These are phyloP conservation scores for Calameuta idolon DNA, from an alignment of 2,888 invertebrate genomes.

Conservation along the genomic window DNA sequence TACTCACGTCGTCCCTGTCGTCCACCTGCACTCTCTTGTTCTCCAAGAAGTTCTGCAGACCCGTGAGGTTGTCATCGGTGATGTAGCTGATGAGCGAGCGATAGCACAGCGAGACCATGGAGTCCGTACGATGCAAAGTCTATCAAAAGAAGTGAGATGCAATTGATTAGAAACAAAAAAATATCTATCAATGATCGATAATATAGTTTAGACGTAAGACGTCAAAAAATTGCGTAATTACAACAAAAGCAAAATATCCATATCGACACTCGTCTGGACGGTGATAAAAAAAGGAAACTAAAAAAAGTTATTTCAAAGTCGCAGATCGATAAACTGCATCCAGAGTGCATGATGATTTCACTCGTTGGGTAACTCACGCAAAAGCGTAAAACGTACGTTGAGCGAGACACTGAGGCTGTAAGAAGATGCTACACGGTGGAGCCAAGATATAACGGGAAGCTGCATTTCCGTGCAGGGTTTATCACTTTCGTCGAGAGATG, in stretches of 20 bases:
- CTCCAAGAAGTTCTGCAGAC: slow-evolving; percentile 84
- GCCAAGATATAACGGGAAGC: slow-evolving; percentile 45
- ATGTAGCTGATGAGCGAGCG: slow-evolving; percentile 84
- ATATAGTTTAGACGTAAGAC: background rate
- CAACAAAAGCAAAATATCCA: slow-evolving; percentile 8
- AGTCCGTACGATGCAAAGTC: slow-evolving; percentile 91
- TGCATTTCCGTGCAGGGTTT: slow-evolving; percentile 31
- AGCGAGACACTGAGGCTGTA: slow-evolving; percentile 34
- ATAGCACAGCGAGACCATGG: slow-evolving; percentile 91
- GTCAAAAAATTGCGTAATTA: background rate
- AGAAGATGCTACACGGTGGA: slow-evolving; percentile 39
- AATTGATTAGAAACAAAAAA: slow-evolving; percentile 17
- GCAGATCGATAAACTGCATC: slow-evolving; percentile 16
- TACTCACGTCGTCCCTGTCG: slow-evolving; percentile 85
- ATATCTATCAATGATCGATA: slow-evolving; percentile 16
- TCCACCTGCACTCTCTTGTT: slow-evolving; percentile 86
- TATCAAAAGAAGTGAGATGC: slow-evolving; percentile 63
- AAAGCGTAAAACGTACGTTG: slow-evolving; percentile 30
- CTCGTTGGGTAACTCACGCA: background rate
- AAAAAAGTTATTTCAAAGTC: slow-evolving; percentile 9
- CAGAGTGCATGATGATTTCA: background rate
- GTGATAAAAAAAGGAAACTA: slow-evolving; percentile 8
- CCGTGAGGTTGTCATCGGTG: slow-evolving; percentile 82
- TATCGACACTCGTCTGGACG: background rate
- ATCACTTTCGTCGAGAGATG: background rate